These are phyloP conservation scores for Eumacrocentrus americanus DNA, from an alignment of 2,888 invertebrate genomes.

Conservation along the genomic window DNA sequence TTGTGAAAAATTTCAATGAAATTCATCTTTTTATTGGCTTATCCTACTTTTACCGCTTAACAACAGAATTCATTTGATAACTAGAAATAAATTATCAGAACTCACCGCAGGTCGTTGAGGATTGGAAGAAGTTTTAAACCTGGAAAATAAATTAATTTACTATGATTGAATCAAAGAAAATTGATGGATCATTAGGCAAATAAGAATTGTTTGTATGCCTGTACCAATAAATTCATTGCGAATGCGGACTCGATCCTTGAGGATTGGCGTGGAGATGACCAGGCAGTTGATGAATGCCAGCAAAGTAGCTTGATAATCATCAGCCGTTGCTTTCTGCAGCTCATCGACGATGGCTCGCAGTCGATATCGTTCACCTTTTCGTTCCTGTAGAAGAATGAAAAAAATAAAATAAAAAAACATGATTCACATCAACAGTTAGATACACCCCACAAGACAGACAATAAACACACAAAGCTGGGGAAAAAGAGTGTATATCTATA, in stretches of 20 bases:
- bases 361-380: slow-evolving; percentile 87
- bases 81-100: slow-evolving; percentile 36
- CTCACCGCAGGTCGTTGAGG: slow-evolving; percentile 84
- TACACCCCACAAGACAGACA: neutral
- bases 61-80: neutral
- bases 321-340: slow-evolving; percentile 77
- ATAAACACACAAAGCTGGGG: slow-evolving; percentile 34
- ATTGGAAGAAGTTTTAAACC: slow-evolving; percentile 88
- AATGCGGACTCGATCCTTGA: slow-evolving; percentile 85
- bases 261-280: slow-evolving; percentile 86
- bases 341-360: slow-evolving; percentile 88
- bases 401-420: neutral
- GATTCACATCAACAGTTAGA: neutral
- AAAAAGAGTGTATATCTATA: slow-evolving; percentile 7
- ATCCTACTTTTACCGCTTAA: too few relatives aligned
- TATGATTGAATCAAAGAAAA: too few relatives aligned
- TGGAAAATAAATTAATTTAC: too few relatives aligned
- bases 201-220: too few relatives aligned
- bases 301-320: slow-evolving; percentile 90
- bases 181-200: neutral
- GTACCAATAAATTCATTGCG: slow-evolving; percentile 96
- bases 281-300: slow-evolving; percentile 95
- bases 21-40: too few relatives aligned
- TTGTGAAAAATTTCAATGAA: too few relatives aligned
- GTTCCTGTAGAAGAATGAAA: slow-evolving; percentile 66